Conservation (phyloP, 2,888 invertebrate genomes). For the Pocota personata region DNA sequence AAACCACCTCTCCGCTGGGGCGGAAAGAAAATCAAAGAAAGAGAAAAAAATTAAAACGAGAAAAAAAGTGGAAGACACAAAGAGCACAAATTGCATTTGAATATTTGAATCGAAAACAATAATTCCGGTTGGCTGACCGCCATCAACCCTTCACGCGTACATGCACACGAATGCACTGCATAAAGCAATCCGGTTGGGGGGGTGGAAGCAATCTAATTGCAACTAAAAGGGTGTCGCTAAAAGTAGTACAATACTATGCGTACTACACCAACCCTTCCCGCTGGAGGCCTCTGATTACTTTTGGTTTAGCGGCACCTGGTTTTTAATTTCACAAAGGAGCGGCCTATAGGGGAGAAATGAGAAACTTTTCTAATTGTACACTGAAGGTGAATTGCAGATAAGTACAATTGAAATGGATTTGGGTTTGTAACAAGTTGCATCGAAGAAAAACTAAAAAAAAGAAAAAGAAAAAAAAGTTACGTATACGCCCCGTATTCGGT, state of each 20-base stretch:
- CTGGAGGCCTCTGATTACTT: background rate
- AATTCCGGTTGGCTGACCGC: constrained; percentile 59
- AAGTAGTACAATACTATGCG: background rate
- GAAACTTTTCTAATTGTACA: constrained; percentile 6
- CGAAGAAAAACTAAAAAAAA: background rate
- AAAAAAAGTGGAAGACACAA: constrained; percentile 36
- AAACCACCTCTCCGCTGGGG: constrained; percentile 39
- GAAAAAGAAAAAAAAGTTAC: background rate
- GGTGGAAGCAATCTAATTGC: background rate
- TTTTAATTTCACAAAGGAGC: constrained; percentile 1
- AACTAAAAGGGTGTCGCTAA: background rate
- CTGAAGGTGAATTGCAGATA: constrained; percentile 12
- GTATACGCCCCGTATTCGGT: constrained; percentile 3
- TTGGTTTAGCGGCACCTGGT: constrained; percentile 23
- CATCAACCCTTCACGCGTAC: constrained; percentile 49
- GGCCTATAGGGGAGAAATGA: background rate
- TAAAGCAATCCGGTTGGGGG: background rate
- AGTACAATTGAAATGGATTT: constrained; percentile 32
- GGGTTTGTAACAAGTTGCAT: constrained; percentile 17
- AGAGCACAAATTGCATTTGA: constrained; percentile 58
- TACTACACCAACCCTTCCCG: background rate
- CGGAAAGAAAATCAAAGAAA: constrained; percentile 19
- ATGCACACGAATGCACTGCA: constrained; percentile 18
- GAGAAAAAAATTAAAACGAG: background rate
- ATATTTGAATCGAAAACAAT: constrained; percentile 61